A percentile compares a stretch with the other conserved stretches of the same genome.
phyloP scores from a whole-genome alignment of 2,113 vertebrate species.

The Corythornis cristatus region DNA sequence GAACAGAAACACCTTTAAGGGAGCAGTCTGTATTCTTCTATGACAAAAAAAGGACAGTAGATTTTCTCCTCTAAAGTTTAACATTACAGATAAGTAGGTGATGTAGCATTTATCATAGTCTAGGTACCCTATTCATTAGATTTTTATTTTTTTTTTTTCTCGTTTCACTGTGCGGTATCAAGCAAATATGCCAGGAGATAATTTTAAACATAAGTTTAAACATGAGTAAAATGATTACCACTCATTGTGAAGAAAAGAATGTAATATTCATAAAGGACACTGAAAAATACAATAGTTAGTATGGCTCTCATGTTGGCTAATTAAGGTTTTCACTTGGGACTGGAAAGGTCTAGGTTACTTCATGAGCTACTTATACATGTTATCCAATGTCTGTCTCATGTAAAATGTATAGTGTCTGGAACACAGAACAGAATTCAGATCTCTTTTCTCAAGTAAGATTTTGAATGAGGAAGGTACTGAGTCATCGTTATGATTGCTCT shows the following conservation, averaged over 20 bases:
- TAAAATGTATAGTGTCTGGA: constrained; percentile 7
- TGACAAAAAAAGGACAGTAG: neutral
- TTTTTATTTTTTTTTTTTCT: neutral
- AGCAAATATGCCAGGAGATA: neutral
- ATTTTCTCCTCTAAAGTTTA: neutral
- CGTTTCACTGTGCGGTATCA: neutral
- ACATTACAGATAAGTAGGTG: neutral
- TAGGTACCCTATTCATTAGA: neutral
- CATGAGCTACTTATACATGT: neutral
- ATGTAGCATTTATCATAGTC: neutral
- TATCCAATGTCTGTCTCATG: neutral
- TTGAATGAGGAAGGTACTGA: neutral
- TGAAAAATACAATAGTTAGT: neutral
- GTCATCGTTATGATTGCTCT: neutral
- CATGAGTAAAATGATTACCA: neutral
- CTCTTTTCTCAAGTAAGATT: constrained; percentile 8
- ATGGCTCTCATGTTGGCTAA: neutral
- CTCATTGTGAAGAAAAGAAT: neutral
- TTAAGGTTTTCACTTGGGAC: neutral
- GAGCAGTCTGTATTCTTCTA: neutral
- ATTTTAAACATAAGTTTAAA: neutral
- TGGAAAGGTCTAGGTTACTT: neutral
- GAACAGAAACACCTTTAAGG: neutral
- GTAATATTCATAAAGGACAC: neutral
- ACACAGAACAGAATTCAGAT: neutral